Evolutionary conservation across 2,888 invertebrate species (phyloP).

Genomic region (Parnassius orleans): DNA sequence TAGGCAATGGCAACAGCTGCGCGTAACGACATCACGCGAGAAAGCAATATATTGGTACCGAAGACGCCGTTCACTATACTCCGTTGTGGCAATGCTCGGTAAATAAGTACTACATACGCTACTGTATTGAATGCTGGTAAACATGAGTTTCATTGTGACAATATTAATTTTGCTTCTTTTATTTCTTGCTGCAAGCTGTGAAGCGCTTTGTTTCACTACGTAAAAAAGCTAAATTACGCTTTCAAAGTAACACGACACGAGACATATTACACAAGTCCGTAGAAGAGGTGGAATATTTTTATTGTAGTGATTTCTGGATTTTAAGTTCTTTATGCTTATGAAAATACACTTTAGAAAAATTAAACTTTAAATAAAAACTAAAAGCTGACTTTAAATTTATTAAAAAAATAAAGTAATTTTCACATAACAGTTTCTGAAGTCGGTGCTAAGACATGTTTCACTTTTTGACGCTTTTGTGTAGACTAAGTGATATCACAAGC

Average conservation of each 20-base stretch:
- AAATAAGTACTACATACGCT: constrained; percentile 23
- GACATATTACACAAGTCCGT: too few species aligned
- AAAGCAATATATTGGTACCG: constrained; percentile 74
- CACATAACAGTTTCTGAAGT: too few species aligned
- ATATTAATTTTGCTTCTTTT: constrained; percentile 19
- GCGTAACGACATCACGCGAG: constrained; percentile 76
- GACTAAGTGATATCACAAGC: too few species aligned
- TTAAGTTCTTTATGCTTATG: too few species aligned
- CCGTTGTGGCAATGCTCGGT: constrained; percentile 36
- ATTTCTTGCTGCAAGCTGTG: constrained; percentile 3
- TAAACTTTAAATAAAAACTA: too few species aligned
- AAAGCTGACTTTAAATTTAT: too few species aligned
- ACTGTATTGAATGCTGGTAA: constrained; percentile 19
- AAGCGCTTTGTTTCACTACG: constrained; percentile 13
- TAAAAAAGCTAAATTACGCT: constrained; percentile 15
- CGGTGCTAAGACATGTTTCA: too few species aligned
- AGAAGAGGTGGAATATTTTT: too few species aligned
- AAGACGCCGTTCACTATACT: constrained; percentile 68
- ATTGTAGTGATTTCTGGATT: too few species aligned
- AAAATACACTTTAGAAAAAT: too few species aligned
- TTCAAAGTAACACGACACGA: constrained; percentile 1
- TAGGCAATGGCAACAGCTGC: constrained; percentile 67
- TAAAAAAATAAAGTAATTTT: too few species aligned
- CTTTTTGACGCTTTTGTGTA: too few species aligned
- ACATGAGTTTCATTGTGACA: constrained; percentile 23